Base-by-base conservation (phyloP, 2,888 invertebrate genomes). In the Nymphalis urticae region DNA sequence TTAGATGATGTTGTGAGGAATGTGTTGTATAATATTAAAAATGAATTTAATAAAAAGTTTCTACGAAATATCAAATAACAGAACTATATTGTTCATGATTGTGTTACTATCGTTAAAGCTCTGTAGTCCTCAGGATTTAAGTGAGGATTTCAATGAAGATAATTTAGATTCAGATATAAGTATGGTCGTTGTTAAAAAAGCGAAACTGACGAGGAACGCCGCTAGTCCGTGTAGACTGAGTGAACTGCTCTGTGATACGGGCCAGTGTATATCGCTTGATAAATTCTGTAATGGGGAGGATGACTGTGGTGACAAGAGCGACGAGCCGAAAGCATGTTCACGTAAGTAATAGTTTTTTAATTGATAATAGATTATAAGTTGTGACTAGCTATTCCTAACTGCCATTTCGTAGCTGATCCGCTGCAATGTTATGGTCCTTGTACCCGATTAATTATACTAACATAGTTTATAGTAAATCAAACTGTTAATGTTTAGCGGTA, bases 261-360 rank as follows among this genome's bases (percentile, higher is more conserved):
- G 95, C 56, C 94, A 94, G 85, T 96, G 96, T 88, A 94, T 97
- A 79, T 94, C 95, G 54, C 87, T 95, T 81, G 95, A 95, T 88
- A 95, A 95, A 85, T 96, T 94, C 84, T 97, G 97, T 87, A 96
- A 97, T 81, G 95, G 96, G 24, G 92, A 95, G 71, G 94, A 95
- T 79, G 96, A 97, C 84, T 97, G 97, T 79, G 95, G 95, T 42
- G 97, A 97, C 85, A 95, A 94, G 79, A 95, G 95, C 76, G 97
- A 97, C 84, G 97, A 97, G 85, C 94, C 95, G 4, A 93, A 94
- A 75, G 94, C 94, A 78, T 97, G 97, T 86, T 94, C 96, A 79
- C 96, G 97, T 97, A 89, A 96, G 96, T 95, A 48, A 62, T 62
- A 50, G 10, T 48, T 32, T 2, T 27, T 48, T 48, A 24, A 21